Percentiles rank a stretch among this genome's conserved stretches.
Evolutionary conservation across 2,888 invertebrate species (phyloP).

Genomic region (Gymnocheta viridis): DNA sequence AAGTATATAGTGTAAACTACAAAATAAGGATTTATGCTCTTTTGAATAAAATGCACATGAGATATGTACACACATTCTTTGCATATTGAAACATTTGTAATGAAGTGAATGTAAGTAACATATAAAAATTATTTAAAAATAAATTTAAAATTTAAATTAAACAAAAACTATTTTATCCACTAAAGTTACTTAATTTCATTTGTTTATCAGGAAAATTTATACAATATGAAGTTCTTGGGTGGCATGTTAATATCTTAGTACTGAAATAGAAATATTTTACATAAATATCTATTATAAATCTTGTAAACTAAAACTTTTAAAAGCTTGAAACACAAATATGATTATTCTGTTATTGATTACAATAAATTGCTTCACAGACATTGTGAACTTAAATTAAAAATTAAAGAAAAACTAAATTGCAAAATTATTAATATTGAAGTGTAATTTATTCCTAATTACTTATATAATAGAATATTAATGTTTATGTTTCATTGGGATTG

Average conservation of each 20-base stretch:
- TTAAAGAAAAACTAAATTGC: background rate
- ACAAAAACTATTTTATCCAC: background rate
- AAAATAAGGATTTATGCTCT: slow-evolving; percentile 56
- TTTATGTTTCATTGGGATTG: background rate
- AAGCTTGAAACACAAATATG: no score
- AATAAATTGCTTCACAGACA: no score
- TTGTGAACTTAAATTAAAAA: background rate
- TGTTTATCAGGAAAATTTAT: no score
- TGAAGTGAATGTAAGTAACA: background rate
- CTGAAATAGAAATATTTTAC: no score
- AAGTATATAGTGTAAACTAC: slow-evolving; percentile 58
- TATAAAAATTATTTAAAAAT: background rate
- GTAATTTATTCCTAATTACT: slow-evolving; percentile 5
- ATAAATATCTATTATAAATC: no score
- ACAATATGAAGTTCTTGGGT: no score
- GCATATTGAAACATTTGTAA: background rate
- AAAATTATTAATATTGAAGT: slow-evolving; percentile 9
- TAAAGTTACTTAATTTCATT: no score
- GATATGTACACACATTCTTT: background rate
- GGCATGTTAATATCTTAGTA: no score
- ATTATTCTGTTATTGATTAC: no score
- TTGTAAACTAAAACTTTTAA: no score
- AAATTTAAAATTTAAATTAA: background rate
- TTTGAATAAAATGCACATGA: slow-evolving; percentile 10
- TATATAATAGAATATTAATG: slow-evolving; percentile 9